These are phyloP conservation scores for Athene cunicularia DNA, from an alignment of 2,113 vertebrate species.

Conservation along the genomic window DNA sequence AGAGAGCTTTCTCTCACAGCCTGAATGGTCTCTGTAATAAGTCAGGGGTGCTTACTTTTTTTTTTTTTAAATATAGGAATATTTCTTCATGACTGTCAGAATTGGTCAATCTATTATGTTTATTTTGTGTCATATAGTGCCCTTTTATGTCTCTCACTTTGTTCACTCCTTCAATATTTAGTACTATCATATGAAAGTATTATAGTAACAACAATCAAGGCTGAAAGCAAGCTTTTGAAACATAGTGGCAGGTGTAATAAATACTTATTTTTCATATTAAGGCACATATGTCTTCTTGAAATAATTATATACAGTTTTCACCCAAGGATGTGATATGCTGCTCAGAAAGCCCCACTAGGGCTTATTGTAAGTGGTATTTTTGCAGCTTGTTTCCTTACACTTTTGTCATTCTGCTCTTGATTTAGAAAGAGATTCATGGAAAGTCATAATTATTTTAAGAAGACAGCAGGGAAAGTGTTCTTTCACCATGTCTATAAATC, in stretches of 20 bases:
- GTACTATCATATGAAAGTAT: background rate
- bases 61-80: background rate
- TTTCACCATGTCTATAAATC: constrained; percentile 80
- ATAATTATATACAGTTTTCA: constrained; percentile 49
- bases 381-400: constrained; percentile 57
- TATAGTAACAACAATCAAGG: background rate
- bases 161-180: background rate
- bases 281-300: constrained; percentile 22
- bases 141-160: background rate
- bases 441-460: constrained; percentile 83
- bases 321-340: background rate
- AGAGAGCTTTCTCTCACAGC: background rate
- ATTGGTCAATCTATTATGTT: background rate
- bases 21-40: background rate
- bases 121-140: background rate
- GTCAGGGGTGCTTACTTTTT: background rate
- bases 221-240: constrained; percentile 25
- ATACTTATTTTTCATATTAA: constrained; percentile 44
- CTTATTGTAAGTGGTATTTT: constrained; percentile 69
- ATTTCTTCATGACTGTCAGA: background rate
- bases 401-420: constrained; percentile 78
- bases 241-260: background rate
- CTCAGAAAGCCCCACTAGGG: constrained; percentile 11
- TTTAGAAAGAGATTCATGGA: constrained; percentile 80
- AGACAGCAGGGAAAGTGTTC: constrained; percentile 74